A percentile compares a stretch with the other conserved stretches of the same genome.
Evolutionary conservation across 2,888 invertebrate species (phyloP).

Genomic region (Drosophila crucigera): DNA sequence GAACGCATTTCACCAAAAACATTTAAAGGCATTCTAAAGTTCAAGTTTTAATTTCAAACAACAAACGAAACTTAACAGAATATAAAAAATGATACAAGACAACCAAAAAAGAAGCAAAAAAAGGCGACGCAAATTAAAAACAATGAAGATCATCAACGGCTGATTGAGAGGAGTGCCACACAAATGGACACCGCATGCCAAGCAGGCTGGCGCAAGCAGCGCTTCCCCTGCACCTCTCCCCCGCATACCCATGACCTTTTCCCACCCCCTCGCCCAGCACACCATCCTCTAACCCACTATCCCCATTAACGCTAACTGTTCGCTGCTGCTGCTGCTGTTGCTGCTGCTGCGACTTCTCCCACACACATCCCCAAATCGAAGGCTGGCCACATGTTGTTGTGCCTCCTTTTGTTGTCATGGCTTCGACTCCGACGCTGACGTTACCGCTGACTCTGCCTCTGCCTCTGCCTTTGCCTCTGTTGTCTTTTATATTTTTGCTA

Average conservation of each 20-base stretch:
- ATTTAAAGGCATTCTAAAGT: slow-evolving; percentile 3
- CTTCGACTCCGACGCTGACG: slow-evolving; percentile 35
- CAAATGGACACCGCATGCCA: slow-evolving; percentile 70
- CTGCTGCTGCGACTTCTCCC: slow-evolving; percentile 26
- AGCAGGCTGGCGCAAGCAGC: slow-evolving; percentile 38
- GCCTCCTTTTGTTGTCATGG: slow-evolving; percentile 55
- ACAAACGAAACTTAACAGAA: slow-evolving; percentile 1
- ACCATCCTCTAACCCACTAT: background rate
- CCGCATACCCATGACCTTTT: background rate
- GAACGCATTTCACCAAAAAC: slow-evolving; percentile 9
- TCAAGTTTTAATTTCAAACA: slow-evolving; percentile 2
- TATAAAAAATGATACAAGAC: slow-evolving; percentile 1
- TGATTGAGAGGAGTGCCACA: slow-evolving; percentile 74
- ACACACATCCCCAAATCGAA: slow-evolving; percentile 24
- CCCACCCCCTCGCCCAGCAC: background rate
- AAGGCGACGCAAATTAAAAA: slow-evolving; percentile 69
- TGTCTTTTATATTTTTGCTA: slow-evolving; percentile 45
- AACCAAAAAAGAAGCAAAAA: slow-evolving; percentile 16
- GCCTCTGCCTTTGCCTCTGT: slow-evolving; percentile 30
- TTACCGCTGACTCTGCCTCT: background rate
- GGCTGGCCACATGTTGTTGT: slow-evolving; percentile 51
- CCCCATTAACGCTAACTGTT: slow-evolving; percentile 16
- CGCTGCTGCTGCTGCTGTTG: background rate
- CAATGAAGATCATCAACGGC: slow-evolving; percentile 76
- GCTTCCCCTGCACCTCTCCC: background rate